Conservation (phyloP, 2,797 vertebrate species). For the Epinephelus coioides region DNA sequence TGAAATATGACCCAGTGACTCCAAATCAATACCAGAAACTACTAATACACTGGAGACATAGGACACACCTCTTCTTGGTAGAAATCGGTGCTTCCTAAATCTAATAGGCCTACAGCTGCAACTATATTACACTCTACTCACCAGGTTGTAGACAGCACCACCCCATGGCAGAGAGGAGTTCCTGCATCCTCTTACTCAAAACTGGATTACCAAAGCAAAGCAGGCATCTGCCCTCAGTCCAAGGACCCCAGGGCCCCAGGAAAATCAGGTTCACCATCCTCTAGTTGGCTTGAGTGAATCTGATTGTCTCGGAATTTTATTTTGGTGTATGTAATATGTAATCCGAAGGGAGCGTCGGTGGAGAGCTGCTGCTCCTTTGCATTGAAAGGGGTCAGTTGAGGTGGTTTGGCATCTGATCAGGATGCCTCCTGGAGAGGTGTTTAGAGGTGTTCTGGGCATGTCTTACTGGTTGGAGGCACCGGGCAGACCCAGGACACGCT, state of each 20-base stretch:
- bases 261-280: not conserved
- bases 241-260: not conserved
- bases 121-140: constrained; percentile 7
- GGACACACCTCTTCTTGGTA: not conserved
- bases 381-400: too few relatives aligned
- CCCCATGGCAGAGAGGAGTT: constrained; percentile 46
- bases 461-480: too few relatives aligned
- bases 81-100: not conserved
- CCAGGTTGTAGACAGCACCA: constrained; percentile 65
- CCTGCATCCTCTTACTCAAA: constrained; percentile 23
- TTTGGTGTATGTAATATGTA: too few relatives aligned
- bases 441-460: too few relatives aligned
- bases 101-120: not conserved
- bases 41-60: not conserved
- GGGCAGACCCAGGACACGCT: too few relatives aligned
- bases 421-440: too few relatives aligned
- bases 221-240: not conserved
- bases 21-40: not conserved
- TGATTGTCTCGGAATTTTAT: too few relatives aligned
- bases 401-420: too few relatives aligned
- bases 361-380: too few relatives aligned
- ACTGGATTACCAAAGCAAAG: not conserved
- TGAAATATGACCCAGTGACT: not conserved
- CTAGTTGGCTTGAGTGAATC: too few relatives aligned
- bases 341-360: too few relatives aligned